Evolutionary conservation across 2,113 vertebrate genomes (phyloP).

Genomic region (Zingel zingel): DNA sequence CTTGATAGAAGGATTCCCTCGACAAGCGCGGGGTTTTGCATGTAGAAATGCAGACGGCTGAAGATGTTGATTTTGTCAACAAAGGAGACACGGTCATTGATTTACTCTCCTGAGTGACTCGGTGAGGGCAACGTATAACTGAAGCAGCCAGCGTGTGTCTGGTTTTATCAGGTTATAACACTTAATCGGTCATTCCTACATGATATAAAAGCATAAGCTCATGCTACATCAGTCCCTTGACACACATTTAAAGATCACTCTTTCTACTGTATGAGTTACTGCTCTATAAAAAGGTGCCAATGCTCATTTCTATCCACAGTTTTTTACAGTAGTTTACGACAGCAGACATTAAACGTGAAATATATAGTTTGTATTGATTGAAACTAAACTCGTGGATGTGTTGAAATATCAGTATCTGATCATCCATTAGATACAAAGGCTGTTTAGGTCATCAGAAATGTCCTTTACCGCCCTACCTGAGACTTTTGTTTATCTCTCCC

Average conservation of each 20-base stretch:
- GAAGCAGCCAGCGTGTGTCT: constrained; percentile 6
- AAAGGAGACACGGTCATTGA: constrained; percentile 44
- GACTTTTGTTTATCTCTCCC: constrained; percentile 38
- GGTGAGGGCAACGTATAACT: constrained; percentile 1
- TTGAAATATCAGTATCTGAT: neutral
- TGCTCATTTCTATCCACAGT: neutral
- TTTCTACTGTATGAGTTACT: neutral
- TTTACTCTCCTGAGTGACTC: constrained; percentile 30
- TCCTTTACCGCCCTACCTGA: constrained; percentile 30
- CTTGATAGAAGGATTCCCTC: neutral
- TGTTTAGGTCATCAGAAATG: neutral
- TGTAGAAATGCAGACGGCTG: constrained; percentile 20
- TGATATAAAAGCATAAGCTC: constrained; percentile 31
- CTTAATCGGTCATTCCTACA: constrained; percentile 26
- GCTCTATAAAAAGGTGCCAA: neutral
- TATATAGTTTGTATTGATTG: neutral
- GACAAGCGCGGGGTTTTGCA: neutral
- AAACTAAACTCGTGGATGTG: neutral
- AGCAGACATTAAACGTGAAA: neutral
- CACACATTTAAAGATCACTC: neutral
- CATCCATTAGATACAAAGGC: neutral
- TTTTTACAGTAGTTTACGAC: neutral
- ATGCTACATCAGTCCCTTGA: neutral
- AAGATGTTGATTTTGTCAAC: constrained; percentile 37
- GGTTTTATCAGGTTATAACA: constrained; percentile 48